Evolutionary conservation across 2,888 invertebrate genomes (phyloP).

Genomic region (Cryptophagus acutangulus): DNA sequence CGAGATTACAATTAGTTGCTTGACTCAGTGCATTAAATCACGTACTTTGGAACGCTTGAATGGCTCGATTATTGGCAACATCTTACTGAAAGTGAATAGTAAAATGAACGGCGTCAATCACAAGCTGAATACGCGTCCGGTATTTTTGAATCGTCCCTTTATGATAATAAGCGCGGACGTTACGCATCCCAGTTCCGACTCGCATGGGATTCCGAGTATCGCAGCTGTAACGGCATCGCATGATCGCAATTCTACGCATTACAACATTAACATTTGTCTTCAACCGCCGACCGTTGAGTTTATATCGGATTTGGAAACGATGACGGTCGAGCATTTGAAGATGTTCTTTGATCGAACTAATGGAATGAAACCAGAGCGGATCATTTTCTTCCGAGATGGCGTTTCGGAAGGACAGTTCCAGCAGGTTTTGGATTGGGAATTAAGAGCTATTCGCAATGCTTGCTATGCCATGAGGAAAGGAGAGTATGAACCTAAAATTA

Average conservation of each 20-base stretch:
- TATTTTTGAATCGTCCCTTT: conserved; percentile 46
- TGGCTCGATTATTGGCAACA: conserved; percentile 61
- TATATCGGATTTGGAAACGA: conserved; percentile 64
- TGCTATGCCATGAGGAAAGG: conserved; percentile 50
- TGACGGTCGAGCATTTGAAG: conserved; percentile 54
- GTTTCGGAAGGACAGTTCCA: conserved; percentile 83
- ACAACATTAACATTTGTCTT: conserved; percentile 71
- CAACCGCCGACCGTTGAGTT: conserved; percentile 72
- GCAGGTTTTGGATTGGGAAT: conserved; percentile 61
- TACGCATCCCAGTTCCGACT: conserved; percentile 83
- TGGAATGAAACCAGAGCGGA: conserved; percentile 53
- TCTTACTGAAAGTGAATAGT: conserved; percentile 68
- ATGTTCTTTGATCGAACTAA: conserved; percentile 53
- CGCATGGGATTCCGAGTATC: conserved; percentile 59
- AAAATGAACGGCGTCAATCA: conserved; percentile 84
- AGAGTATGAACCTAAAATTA: conserved; percentile 68
- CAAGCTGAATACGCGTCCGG: conserved; percentile 28
- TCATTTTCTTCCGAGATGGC: conserved; percentile 80
- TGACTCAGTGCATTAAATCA: conserved; percentile 70
- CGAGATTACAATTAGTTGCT: conserved; percentile 61
- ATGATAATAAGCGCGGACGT: conserved; percentile 80
- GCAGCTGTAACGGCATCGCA: conserved; percentile 74
- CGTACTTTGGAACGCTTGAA: conserved; percentile 53
- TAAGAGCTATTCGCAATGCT: conserved; percentile 65
- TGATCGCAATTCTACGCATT: conserved; percentile 61